These are phyloP conservation scores for Ophiothrix spiculata DNA, from an alignment of 35 echinoderm and acorn worm species.

Conservation along the genomic window DNA sequence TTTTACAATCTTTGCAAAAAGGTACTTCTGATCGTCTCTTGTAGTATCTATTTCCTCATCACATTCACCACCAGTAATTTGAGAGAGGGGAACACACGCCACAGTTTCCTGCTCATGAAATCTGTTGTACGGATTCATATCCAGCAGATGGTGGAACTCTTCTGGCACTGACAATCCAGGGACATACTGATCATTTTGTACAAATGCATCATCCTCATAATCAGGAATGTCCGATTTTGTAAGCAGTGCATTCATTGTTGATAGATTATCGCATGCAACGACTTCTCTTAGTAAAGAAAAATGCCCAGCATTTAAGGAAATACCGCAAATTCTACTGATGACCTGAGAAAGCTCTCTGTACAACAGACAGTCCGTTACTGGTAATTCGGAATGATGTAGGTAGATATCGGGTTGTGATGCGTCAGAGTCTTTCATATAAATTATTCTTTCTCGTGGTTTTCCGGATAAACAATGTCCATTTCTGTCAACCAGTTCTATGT, in stretches of 20 bases:
- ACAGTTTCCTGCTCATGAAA: conserved; percentile 18
- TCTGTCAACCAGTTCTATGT: neutral
- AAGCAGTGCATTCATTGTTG: conserved; percentile 8
- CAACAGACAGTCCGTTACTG: neutral
- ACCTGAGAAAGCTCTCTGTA: neutral
- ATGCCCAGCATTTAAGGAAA: neutral
- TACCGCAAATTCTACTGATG: neutral
- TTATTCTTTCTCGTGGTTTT: neutral
- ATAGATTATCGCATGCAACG: neutral
- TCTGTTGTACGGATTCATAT: conserved; percentile 33
- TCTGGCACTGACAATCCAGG: conserved; percentile 18
- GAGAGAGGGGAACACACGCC: conserved; percentile 6
- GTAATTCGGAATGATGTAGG: neutral
- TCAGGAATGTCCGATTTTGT: conserved; percentile 24
- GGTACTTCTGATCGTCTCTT: neutral
- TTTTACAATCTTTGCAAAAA: conserved; percentile 15
- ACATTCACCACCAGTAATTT: neutral
- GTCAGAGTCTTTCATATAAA: neutral
- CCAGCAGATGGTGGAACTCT: conserved; percentile 28
- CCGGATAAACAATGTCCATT: neutral
- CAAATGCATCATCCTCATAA: neutral
- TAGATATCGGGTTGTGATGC: neutral
- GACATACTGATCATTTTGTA: neutral
- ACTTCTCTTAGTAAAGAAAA: neutral
- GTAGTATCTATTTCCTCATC: neutral